These are phyloP conservation scores for Torymus tubicola DNA, from an alignment of 2,888 invertebrate genomes.

Conservation along the genomic window DNA sequence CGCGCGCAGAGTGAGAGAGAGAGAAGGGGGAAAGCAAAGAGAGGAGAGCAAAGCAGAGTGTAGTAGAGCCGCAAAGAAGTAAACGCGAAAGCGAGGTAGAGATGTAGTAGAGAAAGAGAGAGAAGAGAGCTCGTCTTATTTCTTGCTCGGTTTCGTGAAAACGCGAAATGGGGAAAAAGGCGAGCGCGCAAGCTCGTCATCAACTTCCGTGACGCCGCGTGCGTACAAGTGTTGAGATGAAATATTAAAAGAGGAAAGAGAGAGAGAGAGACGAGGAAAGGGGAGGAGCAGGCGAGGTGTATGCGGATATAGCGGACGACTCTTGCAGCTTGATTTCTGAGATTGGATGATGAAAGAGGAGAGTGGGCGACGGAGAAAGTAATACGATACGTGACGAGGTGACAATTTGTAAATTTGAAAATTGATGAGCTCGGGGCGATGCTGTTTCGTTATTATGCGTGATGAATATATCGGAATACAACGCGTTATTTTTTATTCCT, in stretches of 20 bases:
- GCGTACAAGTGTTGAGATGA: conserved; percentile 49
- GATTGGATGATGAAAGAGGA: conserved; percentile 42
- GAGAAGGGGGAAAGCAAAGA: not conserved
- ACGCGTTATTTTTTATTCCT: too few relatives aligned
- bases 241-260: conserved; percentile 51
- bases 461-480: too few relatives aligned
- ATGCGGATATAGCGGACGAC: too few relatives aligned
- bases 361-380: not conserved
- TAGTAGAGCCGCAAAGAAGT: conserved; percentile 5
- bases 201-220: conserved; percentile 23
- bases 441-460: too few relatives aligned
- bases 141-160: conserved; percentile 67
- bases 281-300: too few relatives aligned
- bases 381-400: conserved; percentile 12
- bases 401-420: conserved; percentile 8
- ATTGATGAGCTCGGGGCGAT: not conserved
- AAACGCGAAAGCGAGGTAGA: conserved; percentile 6
- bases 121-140: conserved; percentile 54
- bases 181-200: conserved; percentile 3
- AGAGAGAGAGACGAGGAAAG: conserved; percentile 29
- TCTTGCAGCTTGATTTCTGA: conserved; percentile 24
- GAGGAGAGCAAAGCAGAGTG: conserved; percentile 16
- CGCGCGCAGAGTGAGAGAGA: not conserved
- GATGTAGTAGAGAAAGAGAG: not conserved
- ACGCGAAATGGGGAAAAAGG: conserved; percentile 47